Evolutionary conservation across 2,888 invertebrate genomes (phyloP).

Genomic region (Troilus luridus): DNA sequence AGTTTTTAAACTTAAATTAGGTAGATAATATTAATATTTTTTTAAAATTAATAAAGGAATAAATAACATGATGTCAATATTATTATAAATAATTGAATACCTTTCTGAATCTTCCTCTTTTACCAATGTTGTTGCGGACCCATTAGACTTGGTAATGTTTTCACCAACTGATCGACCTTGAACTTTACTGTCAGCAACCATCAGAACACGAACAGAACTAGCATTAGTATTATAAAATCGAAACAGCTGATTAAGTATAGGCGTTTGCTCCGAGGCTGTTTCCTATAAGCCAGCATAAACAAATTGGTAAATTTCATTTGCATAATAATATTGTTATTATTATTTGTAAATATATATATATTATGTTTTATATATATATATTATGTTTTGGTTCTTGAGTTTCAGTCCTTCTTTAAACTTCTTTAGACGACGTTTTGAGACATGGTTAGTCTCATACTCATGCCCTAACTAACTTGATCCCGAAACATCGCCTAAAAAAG

Average conservation of each 20-base stretch:
- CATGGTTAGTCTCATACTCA: too few species aligned
- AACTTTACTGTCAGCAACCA: slow-evolving; percentile 71
- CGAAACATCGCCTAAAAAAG: too few species aligned
- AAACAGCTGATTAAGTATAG: slow-evolving; percentile 80
- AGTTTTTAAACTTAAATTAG: too few species aligned
- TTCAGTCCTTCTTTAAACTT: too few species aligned
- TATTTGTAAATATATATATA: too few species aligned
- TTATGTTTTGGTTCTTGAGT: too few species aligned
- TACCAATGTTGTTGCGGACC: not conserved
- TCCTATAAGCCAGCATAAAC: slow-evolving; percentile 69
- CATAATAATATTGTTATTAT: not conserved
- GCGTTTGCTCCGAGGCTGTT: slow-evolving; percentile 82
- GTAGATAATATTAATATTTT: too few species aligned
- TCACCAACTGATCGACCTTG: not conserved
- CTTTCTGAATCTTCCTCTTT: slow-evolving; percentile 20
- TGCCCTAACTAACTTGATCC: too few species aligned
- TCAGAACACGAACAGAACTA: slow-evolving; percentile 82
- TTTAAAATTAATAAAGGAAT: not conserved
- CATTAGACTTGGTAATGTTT: not conserved
- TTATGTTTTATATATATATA: too few species aligned
- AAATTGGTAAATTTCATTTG: not conserved
- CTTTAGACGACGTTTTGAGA: too few species aligned
- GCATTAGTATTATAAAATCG: slow-evolving; percentile 86
- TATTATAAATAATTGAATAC: not conserved
- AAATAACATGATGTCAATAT: not conserved